These are phyloP conservation scores for Diaperis boleti DNA, from an alignment of 2,888 invertebrate species.

Conservation along the genomic window DNA sequence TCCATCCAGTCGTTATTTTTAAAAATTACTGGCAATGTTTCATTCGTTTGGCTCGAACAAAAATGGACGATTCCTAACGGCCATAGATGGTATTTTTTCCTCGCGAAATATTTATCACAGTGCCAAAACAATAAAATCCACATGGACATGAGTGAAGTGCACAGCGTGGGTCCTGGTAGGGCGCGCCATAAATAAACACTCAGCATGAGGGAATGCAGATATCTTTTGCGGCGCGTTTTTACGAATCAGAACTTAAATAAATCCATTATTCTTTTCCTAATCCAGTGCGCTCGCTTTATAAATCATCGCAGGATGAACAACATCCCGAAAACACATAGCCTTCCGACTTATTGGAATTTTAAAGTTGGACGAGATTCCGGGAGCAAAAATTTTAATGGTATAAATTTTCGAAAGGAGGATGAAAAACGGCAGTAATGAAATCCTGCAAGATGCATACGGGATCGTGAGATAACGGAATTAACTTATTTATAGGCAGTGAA, in stretches of 20 bases:
- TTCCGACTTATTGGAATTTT: slow-evolving; percentile 47
- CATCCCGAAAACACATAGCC: slow-evolving; percentile 51
- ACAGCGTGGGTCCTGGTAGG: slow-evolving; percentile 33
- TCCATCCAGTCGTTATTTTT: slow-evolving; percentile 1
- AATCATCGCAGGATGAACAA: slow-evolving; percentile 52
- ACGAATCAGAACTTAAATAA: slow-evolving; percentile 55
- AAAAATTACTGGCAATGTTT: slow-evolving; percentile 22
- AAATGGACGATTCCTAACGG: not conserved
- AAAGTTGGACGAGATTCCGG: slow-evolving; percentile 37
- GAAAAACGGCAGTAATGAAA: slow-evolving; percentile 14
- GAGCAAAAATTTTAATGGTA: slow-evolving; percentile 21
- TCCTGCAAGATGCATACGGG: slow-evolving; percentile 22
- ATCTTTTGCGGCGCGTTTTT: slow-evolving; percentile 56
- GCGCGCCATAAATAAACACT: slow-evolving; percentile 55
- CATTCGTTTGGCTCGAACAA: slow-evolving; percentile 18
- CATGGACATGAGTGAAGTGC: slow-evolving; percentile 39
- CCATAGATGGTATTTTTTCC: slow-evolving; percentile 5
- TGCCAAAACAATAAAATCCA: slow-evolving; percentile 57
- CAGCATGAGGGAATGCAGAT: slow-evolving; percentile 56
- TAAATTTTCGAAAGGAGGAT: slow-evolving; percentile 16
- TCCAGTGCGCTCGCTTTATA: slow-evolving; percentile 54
- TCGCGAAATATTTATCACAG: slow-evolving; percentile 43
- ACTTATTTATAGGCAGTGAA: no score
- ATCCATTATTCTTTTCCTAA: slow-evolving; percentile 58
- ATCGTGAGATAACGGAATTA: no score